These are phyloP conservation scores for Yponomeuta cagnagella DNA, from an alignment of 2,888 invertebrate genomes.

Conservation along the genomic window DNA sequence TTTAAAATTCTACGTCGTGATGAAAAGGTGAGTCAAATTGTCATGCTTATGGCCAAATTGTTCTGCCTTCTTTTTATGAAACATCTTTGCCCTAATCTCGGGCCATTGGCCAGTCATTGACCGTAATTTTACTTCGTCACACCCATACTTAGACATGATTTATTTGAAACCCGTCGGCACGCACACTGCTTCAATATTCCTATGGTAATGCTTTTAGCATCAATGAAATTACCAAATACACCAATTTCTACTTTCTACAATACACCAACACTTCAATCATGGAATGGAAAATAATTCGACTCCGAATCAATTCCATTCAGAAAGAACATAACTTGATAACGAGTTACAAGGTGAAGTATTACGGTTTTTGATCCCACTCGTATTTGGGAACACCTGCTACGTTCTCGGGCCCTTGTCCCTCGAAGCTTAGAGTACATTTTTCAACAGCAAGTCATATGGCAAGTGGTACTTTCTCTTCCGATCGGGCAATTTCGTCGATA, in stretches of 20 bases:
- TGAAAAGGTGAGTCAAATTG: not conserved
- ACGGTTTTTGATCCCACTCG: not conserved
- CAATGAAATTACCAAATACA: not conserved
- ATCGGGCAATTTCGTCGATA: slow-evolving; percentile 12
- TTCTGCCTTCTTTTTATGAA: not conserved
- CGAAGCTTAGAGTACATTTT: not conserved
- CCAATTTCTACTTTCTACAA: not conserved
- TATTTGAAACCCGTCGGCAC: not conserved
- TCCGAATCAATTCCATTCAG: slow-evolving; percentile 1
- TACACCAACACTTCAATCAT: not conserved
- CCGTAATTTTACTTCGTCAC: not conserved
- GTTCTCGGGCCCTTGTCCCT: not conserved
- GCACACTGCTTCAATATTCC: not conserved
- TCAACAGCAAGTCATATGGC: not conserved
- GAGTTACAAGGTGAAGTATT: slow-evolving; percentile 11
- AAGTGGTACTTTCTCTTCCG: slow-evolving; percentile 14
- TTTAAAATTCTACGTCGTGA: not conserved
- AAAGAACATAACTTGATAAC: slow-evolving; percentile 7
- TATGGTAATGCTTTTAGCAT: not conserved
- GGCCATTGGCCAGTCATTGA: not conserved
- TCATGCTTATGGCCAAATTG: not conserved
- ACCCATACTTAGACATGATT: not conserved
- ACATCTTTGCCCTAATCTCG: not conserved
- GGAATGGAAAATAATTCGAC: not conserved
- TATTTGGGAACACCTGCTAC: not conserved